Percentiles rank a stretch among this genome's conserved stretches.
Conservation (phyloP, 2,797 vertebrate genomes). For the Pseudopleuronectes americanus region DNA sequence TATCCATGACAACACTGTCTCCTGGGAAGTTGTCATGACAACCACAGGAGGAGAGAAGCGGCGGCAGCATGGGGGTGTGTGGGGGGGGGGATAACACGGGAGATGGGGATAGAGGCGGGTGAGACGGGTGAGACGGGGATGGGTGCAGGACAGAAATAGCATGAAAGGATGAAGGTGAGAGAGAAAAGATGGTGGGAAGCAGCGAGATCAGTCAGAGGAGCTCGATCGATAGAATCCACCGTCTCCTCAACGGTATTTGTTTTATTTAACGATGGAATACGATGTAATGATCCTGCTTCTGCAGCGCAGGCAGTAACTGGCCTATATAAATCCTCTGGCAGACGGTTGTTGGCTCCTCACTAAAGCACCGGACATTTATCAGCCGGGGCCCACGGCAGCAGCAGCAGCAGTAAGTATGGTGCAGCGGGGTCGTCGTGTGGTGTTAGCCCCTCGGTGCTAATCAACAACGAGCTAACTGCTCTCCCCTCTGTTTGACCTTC, state of each 20-base stretch:
- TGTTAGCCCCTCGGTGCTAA: slow-evolving; percentile 62
- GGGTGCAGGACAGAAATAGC: slow-evolving; percentile 31
- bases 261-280: background rate
- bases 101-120: slow-evolving; percentile 34
- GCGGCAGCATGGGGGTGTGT: slow-evolving; percentile 1
- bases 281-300: slow-evolving; percentile 14
- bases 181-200: slow-evolving; percentile 4
- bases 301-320: slow-evolving; percentile 35
- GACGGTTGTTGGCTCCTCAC: slow-evolving; percentile 41
- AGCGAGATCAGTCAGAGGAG: slow-evolving; percentile 14
- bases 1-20: slow-evolving; percentile 94
- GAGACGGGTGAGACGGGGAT: slow-evolving; percentile 20
- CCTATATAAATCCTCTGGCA: slow-evolving; percentile 50
- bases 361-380: slow-evolving; percentile 27
- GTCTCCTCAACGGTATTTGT: background rate
- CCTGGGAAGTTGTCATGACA: slow-evolving; percentile 87
- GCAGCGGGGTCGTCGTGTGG: slow-evolving; percentile 29
- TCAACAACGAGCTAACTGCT: slow-evolving; percentile 69
- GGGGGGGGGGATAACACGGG: slow-evolving; percentile 25
- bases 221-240: background rate
- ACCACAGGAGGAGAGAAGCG: slow-evolving; percentile 69
- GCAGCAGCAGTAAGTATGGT: slow-evolving; percentile 28
- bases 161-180: slow-evolving; percentile 9
- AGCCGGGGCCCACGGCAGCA: slow-evolving; percentile 13
- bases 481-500: slow-evolving; percentile 66